Evolutionary conservation across 1,140 invertebrate species (phyloP).

Genomic region (Papilio glaucus): DNA sequence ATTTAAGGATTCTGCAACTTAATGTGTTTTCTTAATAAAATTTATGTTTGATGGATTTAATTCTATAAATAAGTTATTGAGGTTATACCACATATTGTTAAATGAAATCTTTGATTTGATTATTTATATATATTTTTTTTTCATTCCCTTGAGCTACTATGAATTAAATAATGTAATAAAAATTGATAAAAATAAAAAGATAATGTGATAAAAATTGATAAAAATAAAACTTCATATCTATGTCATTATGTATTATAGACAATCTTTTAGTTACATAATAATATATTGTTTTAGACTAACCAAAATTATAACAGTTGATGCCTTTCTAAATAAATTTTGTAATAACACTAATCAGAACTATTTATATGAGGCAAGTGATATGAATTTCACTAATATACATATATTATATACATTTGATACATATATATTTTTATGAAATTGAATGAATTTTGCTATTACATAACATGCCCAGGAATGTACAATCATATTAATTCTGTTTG

Average conservation of each 20-base stretch:
- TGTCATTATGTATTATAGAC: slow-evolving; percentile 81
- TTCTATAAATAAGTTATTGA: too few relatives aligned
- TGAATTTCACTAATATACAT: slow-evolving; percentile 69
- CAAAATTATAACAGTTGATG: slow-evolving; percentile 66
- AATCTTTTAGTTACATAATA: slow-evolving; percentile 78
- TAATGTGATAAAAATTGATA: neutral
- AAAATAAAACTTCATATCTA: slow-evolving; percentile 65
- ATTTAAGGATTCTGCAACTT: too few relatives aligned
- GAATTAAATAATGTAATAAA: too few relatives aligned
- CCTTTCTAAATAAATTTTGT: slow-evolving; percentile 67
- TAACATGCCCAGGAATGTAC: neutral
- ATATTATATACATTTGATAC: slow-evolving; percentile 68
- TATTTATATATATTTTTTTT: too few relatives aligned
- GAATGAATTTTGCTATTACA: slow-evolving; percentile 12
- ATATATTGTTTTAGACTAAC: slow-evolving; percentile 74
- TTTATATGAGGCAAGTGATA: slow-evolving; percentile 75
- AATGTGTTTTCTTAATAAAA: too few relatives aligned
- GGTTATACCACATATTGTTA: too few relatives aligned
- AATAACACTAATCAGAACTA: slow-evolving; percentile 61
- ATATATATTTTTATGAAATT: slow-evolving; percentile 36
- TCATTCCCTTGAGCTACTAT: too few relatives aligned
- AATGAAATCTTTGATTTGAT: too few relatives aligned
- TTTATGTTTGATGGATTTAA: too few relatives aligned
- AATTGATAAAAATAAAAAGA: too few relatives aligned
- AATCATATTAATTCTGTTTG: neutral